These are phyloP conservation scores for Ictalurus punctatus DNA, from an alignment of 2,113 vertebrate species.

Conservation along the genomic window DNA sequence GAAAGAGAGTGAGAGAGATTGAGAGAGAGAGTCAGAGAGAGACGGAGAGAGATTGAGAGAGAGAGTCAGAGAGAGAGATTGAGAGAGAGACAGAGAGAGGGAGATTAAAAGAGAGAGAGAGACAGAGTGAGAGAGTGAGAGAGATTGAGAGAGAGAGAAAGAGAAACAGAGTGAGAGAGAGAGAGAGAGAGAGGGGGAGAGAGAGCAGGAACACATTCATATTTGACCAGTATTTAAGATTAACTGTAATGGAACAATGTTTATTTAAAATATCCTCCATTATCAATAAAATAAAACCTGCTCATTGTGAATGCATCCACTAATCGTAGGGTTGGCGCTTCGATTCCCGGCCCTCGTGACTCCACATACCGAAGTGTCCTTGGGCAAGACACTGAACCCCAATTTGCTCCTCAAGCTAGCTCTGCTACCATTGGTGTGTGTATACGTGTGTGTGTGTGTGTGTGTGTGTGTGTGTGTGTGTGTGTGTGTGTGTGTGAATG, in stretches of 20 bases:
- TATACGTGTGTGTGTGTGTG: no score
- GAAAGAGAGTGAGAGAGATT: neutral
- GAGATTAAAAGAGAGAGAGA: neutral
- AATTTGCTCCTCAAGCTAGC: no score
- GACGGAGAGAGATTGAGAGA: neutral
- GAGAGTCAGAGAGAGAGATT: neutral
- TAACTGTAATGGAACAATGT: constrained; percentile 20
- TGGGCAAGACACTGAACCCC: no score
- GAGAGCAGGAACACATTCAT: neutral
- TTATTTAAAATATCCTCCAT: constrained; percentile 43
- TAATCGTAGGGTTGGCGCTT: no score
- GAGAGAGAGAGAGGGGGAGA: neutral
- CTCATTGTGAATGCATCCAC: neutral
- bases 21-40: no score
- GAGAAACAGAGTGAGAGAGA: neutral
- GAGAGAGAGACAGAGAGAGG: no score
- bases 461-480: no score
- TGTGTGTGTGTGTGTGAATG: no score
- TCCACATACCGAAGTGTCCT: no score
- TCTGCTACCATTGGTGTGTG: no score
- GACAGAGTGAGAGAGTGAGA: neutral
- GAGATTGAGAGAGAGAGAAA: no score
- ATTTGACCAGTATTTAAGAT: constrained; percentile 29
- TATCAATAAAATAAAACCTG: constrained; percentile 25
- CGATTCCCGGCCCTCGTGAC: no score